Evolutionary conservation across 2,797 vertebrate species (phyloP).

Genomic region (Distichodus sexfasciatus): DNA sequence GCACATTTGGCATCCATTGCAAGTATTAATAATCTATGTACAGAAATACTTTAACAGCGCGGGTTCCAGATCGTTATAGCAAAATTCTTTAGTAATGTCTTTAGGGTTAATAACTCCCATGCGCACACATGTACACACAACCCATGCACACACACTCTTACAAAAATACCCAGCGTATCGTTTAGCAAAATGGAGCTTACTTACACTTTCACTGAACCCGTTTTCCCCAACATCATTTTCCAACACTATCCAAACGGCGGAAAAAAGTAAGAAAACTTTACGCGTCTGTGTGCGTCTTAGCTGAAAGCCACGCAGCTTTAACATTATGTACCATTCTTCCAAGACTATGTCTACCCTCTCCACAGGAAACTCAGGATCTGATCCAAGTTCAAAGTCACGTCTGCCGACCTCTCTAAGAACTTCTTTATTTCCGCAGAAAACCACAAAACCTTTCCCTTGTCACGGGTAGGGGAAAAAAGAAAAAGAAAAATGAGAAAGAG

Average conservation of each 20-base stretch:
- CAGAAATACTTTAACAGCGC: no score
- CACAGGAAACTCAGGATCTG: constrained; percentile 89
- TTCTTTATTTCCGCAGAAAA: constrained; percentile 87
- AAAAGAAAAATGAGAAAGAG: constrained; percentile 36
- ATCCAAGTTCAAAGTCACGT: constrained; percentile 99
- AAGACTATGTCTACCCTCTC: constrained; percentile 82
- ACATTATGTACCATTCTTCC: constrained; percentile 75
- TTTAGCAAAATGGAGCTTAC: constrained; percentile 66
- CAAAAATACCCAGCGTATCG: constrained; percentile 28
- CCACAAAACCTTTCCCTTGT: constrained; percentile 66
- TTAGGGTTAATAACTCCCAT: background rate
- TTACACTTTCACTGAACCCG: constrained; percentile 65
- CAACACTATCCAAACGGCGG: constrained; percentile 49
- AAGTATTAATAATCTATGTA: no score
- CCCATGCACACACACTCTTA: background rate
- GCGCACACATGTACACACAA: background rate
- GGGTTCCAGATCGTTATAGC: background rate
- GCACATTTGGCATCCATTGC: no score
- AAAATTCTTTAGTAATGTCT: background rate
- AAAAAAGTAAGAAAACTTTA: constrained; percentile 57
- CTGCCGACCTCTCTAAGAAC: constrained; percentile 83
- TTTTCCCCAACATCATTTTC: constrained; percentile 52
- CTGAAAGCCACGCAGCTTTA: constrained; percentile 66
- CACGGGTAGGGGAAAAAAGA: constrained; percentile 29
- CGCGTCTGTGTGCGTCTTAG: constrained; percentile 62